Evolutionary conservation across 2,888 invertebrate species (phyloP).

Genomic region (Ophraella communa): DNA sequence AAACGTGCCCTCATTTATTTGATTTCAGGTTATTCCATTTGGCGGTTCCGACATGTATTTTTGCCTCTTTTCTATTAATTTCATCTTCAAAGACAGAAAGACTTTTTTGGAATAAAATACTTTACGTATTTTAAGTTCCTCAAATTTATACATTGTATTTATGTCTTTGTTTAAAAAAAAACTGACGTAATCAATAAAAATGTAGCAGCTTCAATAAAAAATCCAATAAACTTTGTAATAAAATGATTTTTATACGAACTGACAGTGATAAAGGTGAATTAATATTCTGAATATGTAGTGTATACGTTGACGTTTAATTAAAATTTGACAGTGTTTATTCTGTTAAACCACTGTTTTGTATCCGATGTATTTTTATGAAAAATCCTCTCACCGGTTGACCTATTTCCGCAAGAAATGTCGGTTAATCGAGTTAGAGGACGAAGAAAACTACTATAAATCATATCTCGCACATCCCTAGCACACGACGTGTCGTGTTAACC

Average conservation of each 20-base stretch:
- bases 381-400: background rate
- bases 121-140: no score
- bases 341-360: no score
- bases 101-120: no score
- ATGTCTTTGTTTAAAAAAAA: no score
- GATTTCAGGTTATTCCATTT: no score
- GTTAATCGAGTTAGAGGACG: background rate
- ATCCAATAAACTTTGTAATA: conserved; percentile 1
- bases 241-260: background rate
- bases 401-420: background rate
- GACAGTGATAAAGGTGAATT: background rate
- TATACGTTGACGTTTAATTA: background rate
- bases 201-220: background rate
- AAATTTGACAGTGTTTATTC: background rate
- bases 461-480: background rate
- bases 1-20: no score
- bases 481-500: background rate
- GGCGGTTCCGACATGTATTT: no score
- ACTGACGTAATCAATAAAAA: background rate
- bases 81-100: no score
- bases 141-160: no score
- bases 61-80: no score
- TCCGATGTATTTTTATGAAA: no score
- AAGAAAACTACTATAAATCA: background rate
- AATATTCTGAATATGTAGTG: background rate